Evolutionary conservation across 1,140 invertebrate species (phyloP), one percentile per base, ranked within the genome.

Genomic region (Mactra quadrangularis): DNA sequence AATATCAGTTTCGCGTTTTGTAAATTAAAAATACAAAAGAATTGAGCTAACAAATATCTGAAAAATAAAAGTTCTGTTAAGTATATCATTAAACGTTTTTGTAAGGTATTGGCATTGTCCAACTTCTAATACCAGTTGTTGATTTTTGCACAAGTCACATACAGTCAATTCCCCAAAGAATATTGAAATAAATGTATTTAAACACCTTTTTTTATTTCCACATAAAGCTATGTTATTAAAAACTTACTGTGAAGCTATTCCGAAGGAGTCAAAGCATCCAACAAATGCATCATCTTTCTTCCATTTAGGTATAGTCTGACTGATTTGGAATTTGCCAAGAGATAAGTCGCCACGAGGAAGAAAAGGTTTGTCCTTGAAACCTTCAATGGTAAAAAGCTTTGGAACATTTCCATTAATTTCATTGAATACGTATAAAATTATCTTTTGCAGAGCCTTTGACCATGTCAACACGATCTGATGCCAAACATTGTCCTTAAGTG

Each of bases 261-360:
- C 77, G 17, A 81, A 52, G 13, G 77, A 81, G 47, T 81, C 77
- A 50, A 59, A 81, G 55, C 77, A 81, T 0, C 77, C 77, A 25
- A 81, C 66, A 60, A 81, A 81, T 59, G 47, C 25, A 33, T 81
- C 77, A 25, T 35, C 29, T 27, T 70, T 81, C 66, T 81, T 55
- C 77, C 77, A 81, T 33, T 81, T 81, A 31, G 50, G 47, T 50
- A 55, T 27, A 6, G 3, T 22, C 25, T 70, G 66, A 47, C 77
- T 81, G 22, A 81, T 71, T 35, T 81, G 77, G 77, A 81, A 81
- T 31, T 81, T 81, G 6, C 77, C 66, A 15, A 81, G 9, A 70
- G 77, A 81, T 35, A 81, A 38, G 2, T 33, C 50, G 45, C 77
- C 77, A 29, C 77, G 64, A 22, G 50, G 52, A 11, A 31, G 9